Evolutionary conservation across 2,113 vertebrate genomes (phyloP).

Genomic region (Cromileptes altivelis): DNA sequence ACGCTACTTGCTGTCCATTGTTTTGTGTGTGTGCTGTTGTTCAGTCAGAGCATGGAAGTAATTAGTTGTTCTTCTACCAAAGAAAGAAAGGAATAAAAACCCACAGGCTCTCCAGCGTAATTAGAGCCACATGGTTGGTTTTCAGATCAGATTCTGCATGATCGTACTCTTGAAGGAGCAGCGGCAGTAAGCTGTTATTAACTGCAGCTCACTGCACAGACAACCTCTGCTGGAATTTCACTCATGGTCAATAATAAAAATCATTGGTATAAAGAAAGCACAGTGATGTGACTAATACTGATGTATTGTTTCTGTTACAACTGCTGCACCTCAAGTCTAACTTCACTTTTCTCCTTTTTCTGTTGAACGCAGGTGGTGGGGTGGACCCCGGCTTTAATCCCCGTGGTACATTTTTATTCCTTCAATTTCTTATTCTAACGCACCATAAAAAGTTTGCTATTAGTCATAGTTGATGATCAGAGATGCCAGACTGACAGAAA

Average conservation of each 20-base stretch:
- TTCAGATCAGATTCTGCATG: neutral
- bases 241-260: neutral
- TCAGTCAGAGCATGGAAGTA: conserved; percentile 21
- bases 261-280: neutral
- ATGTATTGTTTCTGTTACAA: too few relatives aligned
- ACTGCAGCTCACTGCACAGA: neutral
- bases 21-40: neutral
- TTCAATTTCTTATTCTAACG: too few relatives aligned
- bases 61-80: conserved; percentile 42
- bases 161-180: neutral
- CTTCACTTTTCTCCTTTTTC: neutral
- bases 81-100: conserved; percentile 20
- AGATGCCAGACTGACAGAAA: too few relatives aligned
- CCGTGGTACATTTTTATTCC: conserved; percentile 25
- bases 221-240: neutral
- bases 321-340: neutral
- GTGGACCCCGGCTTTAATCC: neutral
- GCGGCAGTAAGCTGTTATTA: conserved; percentile 7
- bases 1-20: neutral
- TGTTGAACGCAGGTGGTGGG: conserved; percentile 38
- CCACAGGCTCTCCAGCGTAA: conserved; percentile 11
- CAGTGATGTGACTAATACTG: too few relatives aligned
- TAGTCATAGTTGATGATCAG: too few relatives aligned
- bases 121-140: conserved; percentile 57
- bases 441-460: too few relatives aligned